Evolutionary conservation across 2,888 invertebrate genomes (phyloP), one percentile per base, ranked within the genome.

Genomic region (Nymphalis c-album): DNA sequence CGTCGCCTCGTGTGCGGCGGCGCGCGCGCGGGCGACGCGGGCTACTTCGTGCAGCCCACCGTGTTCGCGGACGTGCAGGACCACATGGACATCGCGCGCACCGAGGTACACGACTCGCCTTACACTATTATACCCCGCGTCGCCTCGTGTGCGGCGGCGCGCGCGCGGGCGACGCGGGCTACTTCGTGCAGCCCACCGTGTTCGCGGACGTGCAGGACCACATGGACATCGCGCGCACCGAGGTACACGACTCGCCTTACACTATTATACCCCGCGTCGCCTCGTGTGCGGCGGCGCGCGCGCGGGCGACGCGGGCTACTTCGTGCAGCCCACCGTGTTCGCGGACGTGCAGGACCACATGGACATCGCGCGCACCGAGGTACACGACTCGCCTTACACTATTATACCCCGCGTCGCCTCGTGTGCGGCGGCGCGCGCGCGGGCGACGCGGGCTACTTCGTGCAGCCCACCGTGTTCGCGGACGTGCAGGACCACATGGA

Each of bases 381-480:
- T 95, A 77, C 17, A 95, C 1, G 85, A 93, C 26, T 26, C 26
- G 4, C 26, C 4, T 3, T 31, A 6, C 26, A 31, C 26, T 6
- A 31, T 31, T 31, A n/a, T n/a, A n/a, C n/a, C n/a, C n/a, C n/a
- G n/a, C n/a, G n/a, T n/a, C 94, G 93, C 76, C 87, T 98, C 59
- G 94, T 96, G 35, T 93, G 95, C 57, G 99, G 99, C 45, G 97
- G 97, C 2, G 84, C 81, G 16, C 92, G 95, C 1, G 85, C 93
- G 48, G 95, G 96, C 0, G 94, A 94, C 61, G 90, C 90, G 53
- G 98, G 98, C 0, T 98, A 95, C 87, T 98, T 95, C 85, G 93
- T 98, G 13, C 94, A 97, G 80, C 98, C 98, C 17, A 98, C 98
- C 0, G 97, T 98, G 5, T 98, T 98, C 86, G 94, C 96, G 0